Conservation (phyloP, 1,140 invertebrate species). For the Leptestheria dahalacensis region DNA sequence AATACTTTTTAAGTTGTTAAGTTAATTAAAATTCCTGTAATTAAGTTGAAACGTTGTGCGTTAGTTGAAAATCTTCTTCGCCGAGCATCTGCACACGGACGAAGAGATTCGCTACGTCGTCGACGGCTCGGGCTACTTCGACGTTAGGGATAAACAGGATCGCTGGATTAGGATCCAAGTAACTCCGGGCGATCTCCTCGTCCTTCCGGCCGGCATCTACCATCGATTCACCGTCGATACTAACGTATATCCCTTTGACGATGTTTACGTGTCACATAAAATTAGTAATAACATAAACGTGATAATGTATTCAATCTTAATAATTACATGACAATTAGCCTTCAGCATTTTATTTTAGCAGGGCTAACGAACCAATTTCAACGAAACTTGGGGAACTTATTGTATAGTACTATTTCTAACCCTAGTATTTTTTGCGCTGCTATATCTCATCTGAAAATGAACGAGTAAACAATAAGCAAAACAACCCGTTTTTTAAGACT, state of each 20-base stretch:
- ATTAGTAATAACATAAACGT: background rate
- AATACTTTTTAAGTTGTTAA: no score
- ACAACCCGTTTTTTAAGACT: background rate
- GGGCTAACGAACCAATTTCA: no score
- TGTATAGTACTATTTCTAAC: no score
- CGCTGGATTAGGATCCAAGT: conserved; percentile 87
- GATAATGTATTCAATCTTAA: no score
- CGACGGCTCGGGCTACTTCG: conserved; percentile 88
- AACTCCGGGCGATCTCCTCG: conserved; percentile 67
- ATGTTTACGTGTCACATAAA: background rate
- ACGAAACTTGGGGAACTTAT: no score
- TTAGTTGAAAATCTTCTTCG: conserved; percentile 71
- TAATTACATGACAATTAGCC: no score
- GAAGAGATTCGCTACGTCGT: conserved; percentile 86
- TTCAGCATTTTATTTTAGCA: no score
- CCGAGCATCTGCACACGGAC: conserved; percentile 91
- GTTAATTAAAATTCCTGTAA: background rate
- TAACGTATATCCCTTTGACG: conserved; percentile 36
- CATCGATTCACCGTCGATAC: conserved; percentile 89
- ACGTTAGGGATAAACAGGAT: conserved; percentile 76
- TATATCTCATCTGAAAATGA: no score
- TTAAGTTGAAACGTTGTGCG: conserved; percentile 15
- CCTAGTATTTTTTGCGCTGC: no score
- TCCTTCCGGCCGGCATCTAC: conserved; percentile 92
- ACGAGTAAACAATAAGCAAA: no score